phyloP scores from a whole-genome alignment of 1,140 invertebrate species.

The Orchestia grillus region DNA sequence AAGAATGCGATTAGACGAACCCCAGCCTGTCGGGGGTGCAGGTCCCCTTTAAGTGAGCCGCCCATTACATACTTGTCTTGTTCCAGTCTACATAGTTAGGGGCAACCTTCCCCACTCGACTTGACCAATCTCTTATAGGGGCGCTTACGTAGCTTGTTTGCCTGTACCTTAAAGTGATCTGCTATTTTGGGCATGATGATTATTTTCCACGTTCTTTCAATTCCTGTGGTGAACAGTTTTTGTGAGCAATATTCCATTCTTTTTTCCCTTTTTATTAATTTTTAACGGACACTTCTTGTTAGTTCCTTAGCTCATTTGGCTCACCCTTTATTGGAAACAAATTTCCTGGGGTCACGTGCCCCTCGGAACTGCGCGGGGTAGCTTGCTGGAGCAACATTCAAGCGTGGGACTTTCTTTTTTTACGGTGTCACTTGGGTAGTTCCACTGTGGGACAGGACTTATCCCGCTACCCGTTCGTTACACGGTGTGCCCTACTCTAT shows the following conservation, averaged over 20 bases:
- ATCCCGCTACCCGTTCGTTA: background rate
- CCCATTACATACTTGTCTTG: background rate
- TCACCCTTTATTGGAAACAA: background rate
- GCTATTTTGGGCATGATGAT: background rate
- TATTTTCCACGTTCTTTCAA: background rate
- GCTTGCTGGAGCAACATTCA: background rate
- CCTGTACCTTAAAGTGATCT: background rate
- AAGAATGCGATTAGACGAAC: background rate
- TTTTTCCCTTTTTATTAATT: background rate
- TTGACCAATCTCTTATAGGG: background rate
- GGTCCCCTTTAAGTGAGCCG: background rate
- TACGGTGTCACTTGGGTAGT: background rate
- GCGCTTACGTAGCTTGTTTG: background rate
- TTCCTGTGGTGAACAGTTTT: background rate
- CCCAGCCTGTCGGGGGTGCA: background rate
- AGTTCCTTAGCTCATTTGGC: background rate
- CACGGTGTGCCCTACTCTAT: background rate
- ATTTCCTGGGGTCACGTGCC: background rate
- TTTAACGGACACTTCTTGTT: background rate
- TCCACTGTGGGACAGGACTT: background rate
- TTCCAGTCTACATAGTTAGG: background rate
- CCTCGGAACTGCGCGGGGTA: background rate
- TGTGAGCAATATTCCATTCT: background rate
- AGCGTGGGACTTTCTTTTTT: background rate
- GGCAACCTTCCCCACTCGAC: background rate